Evolutionary conservation across 2,888 invertebrate species (phyloP), one percentile per base, ranked within the genome.

Genomic region (Apotomis turbidana): DNA sequence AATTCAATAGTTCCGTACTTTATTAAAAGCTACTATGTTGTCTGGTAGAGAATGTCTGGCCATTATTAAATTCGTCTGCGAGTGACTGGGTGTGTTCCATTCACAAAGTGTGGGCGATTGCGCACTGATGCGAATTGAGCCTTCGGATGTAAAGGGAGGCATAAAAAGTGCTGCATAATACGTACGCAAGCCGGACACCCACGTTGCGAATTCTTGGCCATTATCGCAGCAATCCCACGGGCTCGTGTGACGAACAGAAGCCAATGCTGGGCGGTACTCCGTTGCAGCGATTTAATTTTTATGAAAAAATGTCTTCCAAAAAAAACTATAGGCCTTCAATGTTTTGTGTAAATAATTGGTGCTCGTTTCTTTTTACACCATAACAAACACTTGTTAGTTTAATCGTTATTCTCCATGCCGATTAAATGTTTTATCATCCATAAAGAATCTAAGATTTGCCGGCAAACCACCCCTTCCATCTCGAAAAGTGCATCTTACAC

Each of bases 231-330:
- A 84, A 84, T 92, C 91, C 87, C 92, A 92, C 91, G 91, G 90
- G 89, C 86, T 92, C 91, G 80, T 84, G 85, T 91, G 84, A 87
- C 91, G 81, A 77, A 85, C 89, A 86, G 90, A 89, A 89, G 90
- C 89, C 87, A 85, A 81, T 79, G 79, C 80, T 83, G 87, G 91
- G 89, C 90, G 88, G 83, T 84, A 81, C 84, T 76, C 76, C 72
- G 74, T 70, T 75, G 80, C 83, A 74, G 79, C 79, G 87, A 89
- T 89, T 90, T 83, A 83, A 79, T 87, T 90, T 87, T 90, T 87
- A 83, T 82, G 73, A 75, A 76, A 78, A 82, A 78, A 78, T 83
- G 87, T 88, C 46, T 51, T 67, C 83, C 82, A 83, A 79, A 83
- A 38, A 55, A 54, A 54, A 46, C 13, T 46, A 9, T 46, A 9